phyloP scores from a whole-genome alignment of 2,797 vertebrate genomes.

The Phyllotis vaccarum region DNA sequence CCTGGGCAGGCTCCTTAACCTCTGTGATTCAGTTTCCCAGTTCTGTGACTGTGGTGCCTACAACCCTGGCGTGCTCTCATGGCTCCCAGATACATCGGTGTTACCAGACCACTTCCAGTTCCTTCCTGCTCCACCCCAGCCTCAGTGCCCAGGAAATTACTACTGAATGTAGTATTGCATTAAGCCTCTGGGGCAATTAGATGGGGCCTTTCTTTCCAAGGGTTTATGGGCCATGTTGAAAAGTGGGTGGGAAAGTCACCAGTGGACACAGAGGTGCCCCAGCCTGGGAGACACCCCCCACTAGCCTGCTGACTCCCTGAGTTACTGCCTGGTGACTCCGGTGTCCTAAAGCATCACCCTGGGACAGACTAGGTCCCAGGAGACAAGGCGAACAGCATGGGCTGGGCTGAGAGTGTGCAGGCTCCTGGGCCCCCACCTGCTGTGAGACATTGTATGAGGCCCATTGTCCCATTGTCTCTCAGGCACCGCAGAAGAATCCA shows the following conservation, averaged over 20 bases:
- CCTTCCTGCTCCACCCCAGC: background rate
- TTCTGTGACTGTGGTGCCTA: too few species aligned
- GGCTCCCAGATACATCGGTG: rapidly evolving
- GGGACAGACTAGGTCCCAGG: background rate
- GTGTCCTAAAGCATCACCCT: too few species aligned
- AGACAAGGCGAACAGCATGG: background rate
- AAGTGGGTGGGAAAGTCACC: conserved; percentile 2
- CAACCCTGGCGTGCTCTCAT: rapidly evolving
- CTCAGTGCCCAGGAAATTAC: background rate
- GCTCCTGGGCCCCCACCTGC: background rate
- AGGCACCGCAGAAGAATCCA: rapidly evolving
- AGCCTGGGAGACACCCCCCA: background rate
- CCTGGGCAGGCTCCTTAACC: background rate
- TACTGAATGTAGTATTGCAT: background rate
- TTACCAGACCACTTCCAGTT: background rate
- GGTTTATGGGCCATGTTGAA: background rate
- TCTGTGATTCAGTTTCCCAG: background rate
- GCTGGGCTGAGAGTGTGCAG: background rate
- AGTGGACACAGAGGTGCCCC: background rate
- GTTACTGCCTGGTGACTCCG: background rate
- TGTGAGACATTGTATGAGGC: rapidly evolving
- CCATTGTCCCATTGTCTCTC: background rate
- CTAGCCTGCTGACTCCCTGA: background rate
- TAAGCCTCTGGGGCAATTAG: background rate
- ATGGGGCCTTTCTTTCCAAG: background rate